Base-by-base conservation (phyloP, 2,888 invertebrate species). In the Ectropis crepuscularia region DNA sequence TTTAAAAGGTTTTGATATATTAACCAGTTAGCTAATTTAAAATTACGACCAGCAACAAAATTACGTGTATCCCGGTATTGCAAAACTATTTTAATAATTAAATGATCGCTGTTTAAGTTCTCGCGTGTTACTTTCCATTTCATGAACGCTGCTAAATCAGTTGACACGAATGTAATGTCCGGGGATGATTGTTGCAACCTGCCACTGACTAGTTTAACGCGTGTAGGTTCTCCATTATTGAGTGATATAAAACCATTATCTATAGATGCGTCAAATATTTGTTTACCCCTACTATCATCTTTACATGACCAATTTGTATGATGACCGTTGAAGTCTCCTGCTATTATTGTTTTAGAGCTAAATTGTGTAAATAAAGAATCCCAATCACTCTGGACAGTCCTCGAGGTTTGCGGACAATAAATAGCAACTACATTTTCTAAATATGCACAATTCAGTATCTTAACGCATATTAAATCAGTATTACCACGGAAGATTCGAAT, bases 331-430 rank as follows among this genome's bases (percentile, higher is more conserved):
- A n/a, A n/a, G n/a, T n/a, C n/a, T n/a, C n/a, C n/a, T n/a, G n/a
- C n/a, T n/a, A n/a, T n/a, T n/a, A n/a, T n/a, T n/a, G 54, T 61
- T 47, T 66, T 69, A 11, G 5, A 39, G 12, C 8, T 7, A 11
- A 37, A 4, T 37, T 5, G 9, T 5, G n/a, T n/a, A 60, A 74
- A 68, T n/a, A 72, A 5, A 0, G 6, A 9, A 48, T 74, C 69
- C 72, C 71, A 74, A 28, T 73, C 73, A 7, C 36, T 7, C 6
- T 42, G 48, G 0, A 43, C 53, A 0, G 72, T 73, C 7, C 10
- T 16, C 0, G 67, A 59, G 5, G 65, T 41, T 2, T 63, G 45
- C 5, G 72, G 68, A 49, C 71, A 74, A 41, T 74, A 74, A 6
- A 74, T 11, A 6, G 60, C n/a, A n/a, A n/a, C n/a, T n/a, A n/a